phyloP scores from a whole-genome alignment of 2,888 invertebrate genomes.

The Chrysotoxum bicinctum region DNA sequence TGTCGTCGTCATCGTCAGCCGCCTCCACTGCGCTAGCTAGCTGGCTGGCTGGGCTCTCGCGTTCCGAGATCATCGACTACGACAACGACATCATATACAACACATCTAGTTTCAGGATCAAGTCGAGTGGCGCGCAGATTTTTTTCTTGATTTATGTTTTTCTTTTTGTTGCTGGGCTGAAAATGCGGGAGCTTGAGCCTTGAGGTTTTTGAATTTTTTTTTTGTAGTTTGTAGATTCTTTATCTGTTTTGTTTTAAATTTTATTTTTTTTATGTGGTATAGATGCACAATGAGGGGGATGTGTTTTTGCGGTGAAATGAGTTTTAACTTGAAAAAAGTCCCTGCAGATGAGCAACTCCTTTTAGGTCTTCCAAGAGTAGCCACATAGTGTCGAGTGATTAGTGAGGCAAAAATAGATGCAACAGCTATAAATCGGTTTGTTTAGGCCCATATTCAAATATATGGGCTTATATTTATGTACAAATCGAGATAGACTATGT shows the following conservation, averaged over 20 bases:
- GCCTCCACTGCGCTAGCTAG: constrained; percentile 11
- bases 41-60: background rate
- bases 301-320: constrained; percentile 61
- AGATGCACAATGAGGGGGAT: constrained; percentile 33
- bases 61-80: constrained; percentile 17
- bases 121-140: constrained; percentile 54
- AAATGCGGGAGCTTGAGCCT: constrained; percentile 70
- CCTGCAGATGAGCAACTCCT: constrained; percentile 14
- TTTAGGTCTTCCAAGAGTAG: background rate
- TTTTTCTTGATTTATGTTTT: background rate
- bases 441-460: constrained; percentile 56
- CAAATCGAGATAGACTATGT: background rate
- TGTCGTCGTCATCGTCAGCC: constrained; percentile 11
- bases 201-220: constrained; percentile 51
- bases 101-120: constrained; percentile 71
- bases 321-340: constrained; percentile 46
- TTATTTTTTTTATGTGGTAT: constrained; percentile 39
- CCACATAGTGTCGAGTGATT: constrained; percentile 50
- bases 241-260: constrained; percentile 54
- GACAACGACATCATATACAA: constrained; percentile 31
- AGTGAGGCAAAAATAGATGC: constrained; percentile 63
- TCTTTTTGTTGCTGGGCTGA: background rate
- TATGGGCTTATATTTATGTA: background rate
- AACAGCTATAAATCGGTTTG: constrained; percentile 50
- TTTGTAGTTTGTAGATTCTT: constrained; percentile 27